These are phyloP conservation scores for Aphyosemion australe DNA, from an alignment of 2,113 vertebrate genomes.

Conservation along the genomic window DNA sequence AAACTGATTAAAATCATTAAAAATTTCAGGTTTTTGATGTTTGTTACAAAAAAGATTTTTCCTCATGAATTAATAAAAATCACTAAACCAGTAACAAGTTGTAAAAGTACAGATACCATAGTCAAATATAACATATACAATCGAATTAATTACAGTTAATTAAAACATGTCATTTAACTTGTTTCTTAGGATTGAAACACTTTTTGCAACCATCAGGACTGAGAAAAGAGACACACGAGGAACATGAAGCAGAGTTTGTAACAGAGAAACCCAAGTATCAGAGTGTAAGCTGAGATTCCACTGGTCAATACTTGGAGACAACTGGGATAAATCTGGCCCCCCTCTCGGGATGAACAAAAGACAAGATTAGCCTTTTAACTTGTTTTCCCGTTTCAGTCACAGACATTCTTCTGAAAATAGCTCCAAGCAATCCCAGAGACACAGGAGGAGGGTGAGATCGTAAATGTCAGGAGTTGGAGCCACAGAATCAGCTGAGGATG, in stretches of 20 bases:
- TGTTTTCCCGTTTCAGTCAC: constrained; percentile 26
- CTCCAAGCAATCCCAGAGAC: constrained; percentile 6
- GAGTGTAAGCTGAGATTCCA: constrained; percentile 30
- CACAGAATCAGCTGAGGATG: background rate
- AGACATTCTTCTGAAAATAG: constrained; percentile 56
- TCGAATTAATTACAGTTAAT: too few relatives aligned
- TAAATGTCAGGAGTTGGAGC: constrained; percentile 19
- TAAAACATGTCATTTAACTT: too few relatives aligned
- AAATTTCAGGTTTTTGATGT: too few relatives aligned
- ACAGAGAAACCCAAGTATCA: constrained; percentile 25
- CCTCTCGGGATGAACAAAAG: constrained; percentile 51
- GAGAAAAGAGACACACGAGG: background rate
- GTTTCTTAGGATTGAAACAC: too few relatives aligned
- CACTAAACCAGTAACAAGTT: too few relatives aligned
- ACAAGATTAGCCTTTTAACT: constrained; percentile 53
- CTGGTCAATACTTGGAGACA: constrained; percentile 43
- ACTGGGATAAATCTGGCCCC: constrained; percentile 49
- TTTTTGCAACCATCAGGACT: background rate
- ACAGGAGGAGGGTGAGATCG: background rate
- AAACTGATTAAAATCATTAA: too few relatives aligned
- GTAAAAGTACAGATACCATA: too few relatives aligned
- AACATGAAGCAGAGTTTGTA: constrained; percentile 3
- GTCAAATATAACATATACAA: too few relatives aligned
- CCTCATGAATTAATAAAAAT: too few relatives aligned
- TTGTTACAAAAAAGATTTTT: too few relatives aligned